phyloP scores from a whole-genome alignment of 2,888 invertebrate species.

The Athalia cordata region DNA sequence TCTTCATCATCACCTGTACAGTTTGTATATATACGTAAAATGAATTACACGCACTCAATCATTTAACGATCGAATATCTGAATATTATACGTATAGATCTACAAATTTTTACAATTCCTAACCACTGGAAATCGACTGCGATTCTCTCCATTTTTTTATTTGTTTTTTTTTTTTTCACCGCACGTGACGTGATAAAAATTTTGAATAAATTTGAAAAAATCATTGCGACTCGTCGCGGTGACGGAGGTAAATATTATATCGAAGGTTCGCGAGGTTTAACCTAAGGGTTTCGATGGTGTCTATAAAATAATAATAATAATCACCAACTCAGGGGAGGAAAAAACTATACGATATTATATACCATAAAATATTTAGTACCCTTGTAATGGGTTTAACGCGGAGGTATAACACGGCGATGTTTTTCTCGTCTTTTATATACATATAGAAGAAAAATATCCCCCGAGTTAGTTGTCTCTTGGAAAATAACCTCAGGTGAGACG shows the following conservation, averaged over 20 bases:
- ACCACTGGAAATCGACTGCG: too few relatives aligned
- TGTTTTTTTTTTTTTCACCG: not conserved
- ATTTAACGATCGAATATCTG: constrained; percentile 1
- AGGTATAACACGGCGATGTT: constrained; percentile 5
- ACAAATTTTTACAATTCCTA: not conserved
- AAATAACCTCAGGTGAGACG: not conserved
- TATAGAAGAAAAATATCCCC: not conserved
- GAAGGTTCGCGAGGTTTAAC: not conserved
- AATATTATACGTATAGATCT: not conserved
- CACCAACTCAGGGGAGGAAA: constrained; percentile 4
- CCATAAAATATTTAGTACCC: constrained; percentile 41
- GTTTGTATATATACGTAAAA: not conserved
- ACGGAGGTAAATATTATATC: not conserved
- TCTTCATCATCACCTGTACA: not conserved
- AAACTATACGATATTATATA: constrained; percentile 12
- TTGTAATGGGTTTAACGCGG: constrained; percentile 36
- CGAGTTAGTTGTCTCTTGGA: not conserved
- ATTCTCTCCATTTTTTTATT: not conserved
- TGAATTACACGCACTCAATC: constrained; percentile 18
- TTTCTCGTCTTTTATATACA: not conserved
- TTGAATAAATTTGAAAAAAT: too few relatives aligned
- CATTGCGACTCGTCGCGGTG: too few relatives aligned
- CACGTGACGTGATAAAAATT: too few relatives aligned
- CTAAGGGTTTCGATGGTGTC: constrained; percentile 5
- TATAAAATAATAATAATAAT: constrained; percentile 38